Conservation (phyloP, 2,888 invertebrate species). For the Drosophila leonis region DNA sequence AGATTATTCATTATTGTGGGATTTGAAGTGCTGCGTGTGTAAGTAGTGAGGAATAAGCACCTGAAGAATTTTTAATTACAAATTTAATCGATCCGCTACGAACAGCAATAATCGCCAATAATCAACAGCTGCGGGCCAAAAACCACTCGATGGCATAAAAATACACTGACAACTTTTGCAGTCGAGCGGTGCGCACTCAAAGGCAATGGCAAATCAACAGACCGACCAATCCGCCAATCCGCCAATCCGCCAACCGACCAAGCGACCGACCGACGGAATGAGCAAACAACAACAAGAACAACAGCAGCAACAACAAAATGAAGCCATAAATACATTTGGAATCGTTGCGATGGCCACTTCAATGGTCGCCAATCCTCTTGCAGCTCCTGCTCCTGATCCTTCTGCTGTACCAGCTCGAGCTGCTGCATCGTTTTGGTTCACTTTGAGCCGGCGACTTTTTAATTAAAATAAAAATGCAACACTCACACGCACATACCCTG, state of each 20-base stretch:
- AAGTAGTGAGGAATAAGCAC: not conserved
- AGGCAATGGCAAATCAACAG: conserved; percentile 53
- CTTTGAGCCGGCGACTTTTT: conserved; percentile 73
- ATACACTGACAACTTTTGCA: conserved; percentile 28
- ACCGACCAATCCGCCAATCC: conserved; percentile 22
- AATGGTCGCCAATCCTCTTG: conserved; percentile 31
- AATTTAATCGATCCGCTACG: conserved; percentile 36
- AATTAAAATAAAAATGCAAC: conserved; percentile 76
- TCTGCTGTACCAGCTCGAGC: not conserved
- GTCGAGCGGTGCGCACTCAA: conserved; percentile 38
- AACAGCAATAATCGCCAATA: conserved; percentile 37
- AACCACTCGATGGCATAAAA: conserved; percentile 38
- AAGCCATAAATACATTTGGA: conserved; percentile 77
- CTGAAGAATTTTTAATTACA: conserved; percentile 28
- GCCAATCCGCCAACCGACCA: conserved; percentile 4
- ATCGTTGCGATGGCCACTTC: conserved; percentile 69
- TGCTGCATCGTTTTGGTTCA: conserved; percentile 47
- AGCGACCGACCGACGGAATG: conserved; percentile 33
- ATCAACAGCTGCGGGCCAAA: conserved; percentile 23
- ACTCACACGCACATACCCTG: conserved; percentile 48
- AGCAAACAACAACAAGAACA: conserved; percentile 40
- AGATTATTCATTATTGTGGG: not conserved
- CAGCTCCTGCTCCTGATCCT: not conserved
- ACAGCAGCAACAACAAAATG: conserved; percentile 58
- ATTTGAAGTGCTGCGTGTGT: not conserved